Evolutionary conservation across 2,113 vertebrate species (phyloP).

Genomic region (Mobula hypostoma): DNA sequence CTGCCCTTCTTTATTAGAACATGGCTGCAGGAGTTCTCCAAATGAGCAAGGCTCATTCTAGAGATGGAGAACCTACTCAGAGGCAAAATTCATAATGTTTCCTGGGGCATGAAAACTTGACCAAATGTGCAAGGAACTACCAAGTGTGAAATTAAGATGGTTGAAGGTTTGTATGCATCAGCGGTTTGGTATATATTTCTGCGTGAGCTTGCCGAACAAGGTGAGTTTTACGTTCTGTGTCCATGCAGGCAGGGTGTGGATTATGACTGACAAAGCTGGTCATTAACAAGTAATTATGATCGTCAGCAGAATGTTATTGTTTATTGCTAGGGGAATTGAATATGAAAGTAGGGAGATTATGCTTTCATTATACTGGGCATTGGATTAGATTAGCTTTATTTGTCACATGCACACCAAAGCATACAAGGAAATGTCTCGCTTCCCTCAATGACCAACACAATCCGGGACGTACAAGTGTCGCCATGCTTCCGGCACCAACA

Average conservation of each 20-base stretch:
- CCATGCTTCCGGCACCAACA: too few species aligned
- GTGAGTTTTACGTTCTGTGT: neutral
- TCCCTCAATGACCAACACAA: too few species aligned
- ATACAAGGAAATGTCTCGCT: too few species aligned
- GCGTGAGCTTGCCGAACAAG: neutral
- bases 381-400: too few species aligned
- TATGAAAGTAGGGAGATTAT: too few species aligned
- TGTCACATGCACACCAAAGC: too few species aligned
- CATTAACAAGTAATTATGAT: too few species aligned
- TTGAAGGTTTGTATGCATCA: neutral
- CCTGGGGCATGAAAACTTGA: neutral
- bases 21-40: neutral
- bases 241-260: neutral
- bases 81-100: neutral
- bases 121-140: neutral
- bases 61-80: neutral
- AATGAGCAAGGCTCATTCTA: neutral
- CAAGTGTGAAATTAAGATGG: neutral
- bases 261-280: neutral
- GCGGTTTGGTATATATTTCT: neutral
- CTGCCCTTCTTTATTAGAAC: conserved; percentile 1
- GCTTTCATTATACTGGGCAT: too few species aligned
- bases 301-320: too few species aligned
- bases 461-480: too few species aligned
- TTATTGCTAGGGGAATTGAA: too few species aligned